Conservation (phyloP, 1,140 invertebrate genomes). For the Ceratosolen solmsi region DNA sequence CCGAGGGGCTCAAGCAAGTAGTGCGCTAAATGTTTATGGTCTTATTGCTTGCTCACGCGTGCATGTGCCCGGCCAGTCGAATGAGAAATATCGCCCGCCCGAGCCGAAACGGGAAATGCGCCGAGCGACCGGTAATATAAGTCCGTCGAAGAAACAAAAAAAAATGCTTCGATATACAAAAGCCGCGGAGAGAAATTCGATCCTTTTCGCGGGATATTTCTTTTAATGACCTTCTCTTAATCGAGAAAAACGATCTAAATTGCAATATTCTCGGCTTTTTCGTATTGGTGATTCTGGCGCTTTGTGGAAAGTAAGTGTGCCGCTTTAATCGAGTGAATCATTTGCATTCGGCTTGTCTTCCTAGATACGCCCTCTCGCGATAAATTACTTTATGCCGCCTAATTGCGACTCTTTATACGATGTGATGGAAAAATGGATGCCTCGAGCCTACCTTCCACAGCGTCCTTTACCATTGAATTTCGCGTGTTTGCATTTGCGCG, state of each 20-base stretch:
- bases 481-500: too few relatives aligned
- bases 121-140: conserved; percentile 2
- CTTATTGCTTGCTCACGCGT: conserved; percentile 47
- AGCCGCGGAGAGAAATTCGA: conserved; percentile 33
- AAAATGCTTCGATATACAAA: background rate
- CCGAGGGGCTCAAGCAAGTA: conserved; percentile 21
- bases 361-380: background rate
- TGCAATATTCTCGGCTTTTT: conserved; percentile 17
- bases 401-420: background rate
- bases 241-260: conserved; percentile 41
- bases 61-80: background rate
- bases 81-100: conserved; percentile 1
- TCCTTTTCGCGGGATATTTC: conserved; percentile 33
- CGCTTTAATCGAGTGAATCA: conserved; percentile 5
- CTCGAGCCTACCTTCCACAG: too few relatives aligned
- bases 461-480: too few relatives aligned
- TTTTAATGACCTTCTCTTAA: conserved; percentile 41
- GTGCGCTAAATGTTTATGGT: conserved; percentile 38
- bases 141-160: background rate
- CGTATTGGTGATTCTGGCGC: background rate
- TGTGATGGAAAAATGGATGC: too few relatives aligned
- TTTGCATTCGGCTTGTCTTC: conserved; percentile 26
- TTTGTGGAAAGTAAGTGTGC: background rate
- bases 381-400: background rate
- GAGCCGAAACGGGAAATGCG: conserved; percentile 18